phyloP scores from a whole-genome alignment of 2,797 vertebrate species.

The Anableps anableps region DNA sequence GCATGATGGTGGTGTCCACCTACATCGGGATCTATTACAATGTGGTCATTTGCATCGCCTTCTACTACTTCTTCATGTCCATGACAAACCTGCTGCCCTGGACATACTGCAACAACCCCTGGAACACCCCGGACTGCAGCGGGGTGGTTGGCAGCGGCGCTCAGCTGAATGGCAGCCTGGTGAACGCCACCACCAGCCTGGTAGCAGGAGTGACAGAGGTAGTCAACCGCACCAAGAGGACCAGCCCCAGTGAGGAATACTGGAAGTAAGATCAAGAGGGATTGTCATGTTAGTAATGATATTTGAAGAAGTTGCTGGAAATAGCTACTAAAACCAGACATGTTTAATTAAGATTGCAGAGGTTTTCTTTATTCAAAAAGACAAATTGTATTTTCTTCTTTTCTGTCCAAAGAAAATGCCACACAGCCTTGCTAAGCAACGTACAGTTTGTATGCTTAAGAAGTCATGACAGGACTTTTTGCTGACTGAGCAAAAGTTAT shows the following conservation, averaged over 20 bases:
- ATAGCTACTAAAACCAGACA: neutral
- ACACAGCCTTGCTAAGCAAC: neutral
- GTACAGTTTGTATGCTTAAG: neutral
- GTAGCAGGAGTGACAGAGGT: constrained; percentile 80
- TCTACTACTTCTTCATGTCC: constrained; percentile 99
- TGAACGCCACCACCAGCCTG: constrained; percentile 65
- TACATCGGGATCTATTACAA: constrained; percentile 99
- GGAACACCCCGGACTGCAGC: constrained; percentile 91
- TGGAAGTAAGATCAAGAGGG: constrained; percentile 87
- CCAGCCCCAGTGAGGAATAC: constrained; percentile 98
- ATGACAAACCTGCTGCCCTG: constrained; percentile 97
- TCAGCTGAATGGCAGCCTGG: constrained; percentile 76
- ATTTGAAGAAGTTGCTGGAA: neutral
- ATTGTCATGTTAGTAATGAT: neutral
- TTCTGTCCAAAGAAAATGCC: neutral
- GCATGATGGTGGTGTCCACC: constrained; percentile 99
- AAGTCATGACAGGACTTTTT: neutral
- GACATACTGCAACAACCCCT: constrained; percentile 96
- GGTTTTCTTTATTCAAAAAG: no score
- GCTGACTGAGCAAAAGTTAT: neutral
- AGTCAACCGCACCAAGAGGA: constrained; percentile 91
- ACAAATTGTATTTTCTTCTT: neutral
- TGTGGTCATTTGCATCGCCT: constrained; percentile 97
- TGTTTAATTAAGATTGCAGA: neutral
- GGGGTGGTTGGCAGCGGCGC: constrained; percentile 80